These are phyloP conservation scores for Campylomormyrus tamandua DNA, from an alignment of 2,113 vertebrate species.

Conservation along the genomic window DNA sequence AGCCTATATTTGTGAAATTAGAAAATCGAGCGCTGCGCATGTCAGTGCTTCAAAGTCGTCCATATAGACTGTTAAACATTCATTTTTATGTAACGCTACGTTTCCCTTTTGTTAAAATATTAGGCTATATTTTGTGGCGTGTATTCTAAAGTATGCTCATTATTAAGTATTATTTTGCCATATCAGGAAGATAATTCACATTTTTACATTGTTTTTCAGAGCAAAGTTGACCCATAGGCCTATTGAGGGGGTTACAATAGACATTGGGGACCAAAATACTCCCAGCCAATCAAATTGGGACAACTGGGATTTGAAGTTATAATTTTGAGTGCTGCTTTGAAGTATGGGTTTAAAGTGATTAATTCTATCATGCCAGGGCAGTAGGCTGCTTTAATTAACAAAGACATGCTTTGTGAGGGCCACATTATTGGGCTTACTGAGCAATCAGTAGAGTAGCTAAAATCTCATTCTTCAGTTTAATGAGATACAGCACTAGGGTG, in stretches of 20 bases:
- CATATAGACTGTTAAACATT: neutral
- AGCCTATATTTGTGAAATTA: neutral
- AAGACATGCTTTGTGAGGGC: neutral
- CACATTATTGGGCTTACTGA: neutral
- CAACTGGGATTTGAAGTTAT: neutral
- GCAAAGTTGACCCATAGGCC: slow-evolving; percentile 1
- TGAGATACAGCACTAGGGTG: neutral
- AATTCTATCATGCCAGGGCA: slow-evolving; percentile 9
- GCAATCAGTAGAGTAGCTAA: neutral
- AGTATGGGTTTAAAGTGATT: slow-evolving; percentile 14
- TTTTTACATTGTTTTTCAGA: neutral
- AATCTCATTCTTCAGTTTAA: slow-evolving; percentile 1
- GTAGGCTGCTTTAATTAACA: slow-evolving; percentile 1
- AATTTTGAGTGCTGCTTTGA: slow-evolving; percentile 12
- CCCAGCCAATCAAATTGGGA: slow-evolving; percentile 12
- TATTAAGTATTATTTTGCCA: neutral
- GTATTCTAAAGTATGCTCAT: neutral
- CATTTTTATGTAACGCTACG: neutral
- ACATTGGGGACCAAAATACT: neutral
- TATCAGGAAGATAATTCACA: neutral
- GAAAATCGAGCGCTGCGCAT: neutral
- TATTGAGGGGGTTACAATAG: neutral
- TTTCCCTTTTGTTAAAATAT: neutral
- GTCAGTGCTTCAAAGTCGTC: neutral
- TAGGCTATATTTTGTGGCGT: neutral